phyloP scores from a whole-genome alignment of 2,888 invertebrate genomes.

The Diploptera punctata region DNA sequence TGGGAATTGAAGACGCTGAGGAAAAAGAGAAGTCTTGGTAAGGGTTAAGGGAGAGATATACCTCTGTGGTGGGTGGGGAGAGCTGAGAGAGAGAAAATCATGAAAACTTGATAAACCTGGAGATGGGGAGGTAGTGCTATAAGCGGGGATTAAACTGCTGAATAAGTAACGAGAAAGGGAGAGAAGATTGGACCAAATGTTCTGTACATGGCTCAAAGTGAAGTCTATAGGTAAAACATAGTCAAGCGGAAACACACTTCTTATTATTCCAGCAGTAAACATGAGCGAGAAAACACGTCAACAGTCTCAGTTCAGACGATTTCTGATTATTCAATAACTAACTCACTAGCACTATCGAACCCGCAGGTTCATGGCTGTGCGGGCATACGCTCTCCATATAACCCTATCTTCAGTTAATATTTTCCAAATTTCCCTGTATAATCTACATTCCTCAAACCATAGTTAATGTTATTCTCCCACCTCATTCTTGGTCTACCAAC shows the following conservation, averaged over 20 bases:
- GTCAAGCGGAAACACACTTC: background rate
- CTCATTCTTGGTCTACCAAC: no score
- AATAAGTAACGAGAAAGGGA: slow-evolving; percentile 24
- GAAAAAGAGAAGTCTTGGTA: background rate
- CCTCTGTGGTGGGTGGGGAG: background rate
- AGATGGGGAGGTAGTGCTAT: slow-evolving; percentile 24
- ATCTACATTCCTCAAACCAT: no score
- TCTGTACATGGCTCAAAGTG: slow-evolving; percentile 9
- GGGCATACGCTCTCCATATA: no score
- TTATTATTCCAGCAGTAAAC: no score
- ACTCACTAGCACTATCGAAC: no score
- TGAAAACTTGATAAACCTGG: slow-evolving; percentile 27
- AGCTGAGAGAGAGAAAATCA: slow-evolving; percentile 20
- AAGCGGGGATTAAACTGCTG: slow-evolving; percentile 31
- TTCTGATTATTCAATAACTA: no score
- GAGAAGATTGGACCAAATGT: slow-evolving; percentile 29
- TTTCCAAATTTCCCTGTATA: no score
- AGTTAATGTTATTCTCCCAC: no score
- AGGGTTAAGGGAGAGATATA: slow-evolving; percentile 13
- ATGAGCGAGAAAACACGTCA: no score
- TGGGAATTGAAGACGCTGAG: background rate
- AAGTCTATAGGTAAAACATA: background rate
- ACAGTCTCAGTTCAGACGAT: no score
- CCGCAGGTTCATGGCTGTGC: no score
- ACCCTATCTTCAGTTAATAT: no score